Base-by-base conservation (phyloP, 1,140 invertebrate species). In the Adoxophyes honmai region DNA sequence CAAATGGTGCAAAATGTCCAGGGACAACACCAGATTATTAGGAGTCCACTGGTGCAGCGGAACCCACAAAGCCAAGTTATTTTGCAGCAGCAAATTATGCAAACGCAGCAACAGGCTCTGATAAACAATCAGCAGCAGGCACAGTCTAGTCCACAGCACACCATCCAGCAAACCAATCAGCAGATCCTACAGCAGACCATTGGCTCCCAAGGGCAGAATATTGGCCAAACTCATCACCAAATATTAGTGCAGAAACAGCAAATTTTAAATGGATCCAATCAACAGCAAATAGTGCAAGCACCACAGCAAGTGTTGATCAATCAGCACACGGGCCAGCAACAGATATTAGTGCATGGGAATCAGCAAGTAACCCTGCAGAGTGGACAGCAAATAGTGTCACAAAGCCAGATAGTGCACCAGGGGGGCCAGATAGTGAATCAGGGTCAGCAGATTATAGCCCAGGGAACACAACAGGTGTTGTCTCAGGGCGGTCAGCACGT, bases 171-270 rank as follows among this genome's bases (percentile, higher is more conserved):
- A 54, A 66, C 66, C 8, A 67, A 73, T 4, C 84, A 88, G 56
- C 85, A 85, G 68, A 82, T 83, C 53, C 59, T 85, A 6, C 83
- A 87, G 61, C 86, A 88, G 55, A 75, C 85, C 35, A 81, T 88
- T 39, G 73, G 70, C 8, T 78, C 74, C 6, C 86, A 89, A 64
- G 85, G 79, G 10, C 86, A 89, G 61, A 55, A 67, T 14, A 70
- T 83, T 55, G 70, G 68, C 13, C 81, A 84, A 55, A 84, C 80
- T 18, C 86, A 88, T 55, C 88, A 89, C 62, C 88, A 89, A 66
- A 88, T 90, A 65, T 64, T 90, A 16, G 86, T 89, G 1, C 88
- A 90, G 57, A 86, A 89, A 51, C 89, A 90, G 54, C 88, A 88
- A 55, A 57, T 86, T 11, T 56, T 86, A n/a, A 79, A 74, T 55